Conservation (phyloP, 53 echinoderm and acorn worm species). For the Hippasteria phrygiana region DNA sequence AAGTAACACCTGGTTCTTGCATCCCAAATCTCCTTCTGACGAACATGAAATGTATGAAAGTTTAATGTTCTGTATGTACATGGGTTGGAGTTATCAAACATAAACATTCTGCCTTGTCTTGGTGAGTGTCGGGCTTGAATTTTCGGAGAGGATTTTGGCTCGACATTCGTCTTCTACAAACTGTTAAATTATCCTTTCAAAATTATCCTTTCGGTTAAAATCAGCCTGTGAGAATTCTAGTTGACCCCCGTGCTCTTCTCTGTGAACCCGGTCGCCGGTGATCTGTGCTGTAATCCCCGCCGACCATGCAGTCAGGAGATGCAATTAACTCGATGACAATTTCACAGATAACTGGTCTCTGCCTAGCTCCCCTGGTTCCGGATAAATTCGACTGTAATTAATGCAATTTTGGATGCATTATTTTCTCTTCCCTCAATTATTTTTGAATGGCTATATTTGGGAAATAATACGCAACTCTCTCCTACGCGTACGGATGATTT, state of each 20-base stretch:
- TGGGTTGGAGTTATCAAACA: no score
- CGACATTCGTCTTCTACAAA: no score
- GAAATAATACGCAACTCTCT: neutral
- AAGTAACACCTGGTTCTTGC: no score
- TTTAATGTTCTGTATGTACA: no score
- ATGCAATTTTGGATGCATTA: conserved; percentile 16
- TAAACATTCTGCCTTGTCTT: no score
- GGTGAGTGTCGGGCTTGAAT: no score
- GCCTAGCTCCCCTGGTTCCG: neutral
- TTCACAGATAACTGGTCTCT: conserved; percentile 28
- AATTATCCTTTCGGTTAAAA: neutral
- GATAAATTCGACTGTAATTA: conserved; percentile 54
- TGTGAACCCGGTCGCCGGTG: neutral
- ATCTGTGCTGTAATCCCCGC: conserved; percentile 26
- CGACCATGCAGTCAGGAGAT: neutral
- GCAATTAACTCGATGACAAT: conserved; percentile 63
- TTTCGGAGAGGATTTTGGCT: no score
- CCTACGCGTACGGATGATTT: conserved; percentile 13
- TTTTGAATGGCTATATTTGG: conserved; percentile 40
- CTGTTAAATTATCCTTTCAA: no score
- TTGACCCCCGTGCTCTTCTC: neutral
- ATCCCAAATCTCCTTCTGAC: no score
- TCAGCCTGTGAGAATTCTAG: neutral
- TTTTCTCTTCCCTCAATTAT: neutral
- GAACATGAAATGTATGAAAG: no score